A percentile compares a stretch with the other conserved stretches of the same genome.
Evolutionary conservation across 2,888 invertebrate species (phyloP).

Genomic region (Spilosoma lubricipeda): DNA sequence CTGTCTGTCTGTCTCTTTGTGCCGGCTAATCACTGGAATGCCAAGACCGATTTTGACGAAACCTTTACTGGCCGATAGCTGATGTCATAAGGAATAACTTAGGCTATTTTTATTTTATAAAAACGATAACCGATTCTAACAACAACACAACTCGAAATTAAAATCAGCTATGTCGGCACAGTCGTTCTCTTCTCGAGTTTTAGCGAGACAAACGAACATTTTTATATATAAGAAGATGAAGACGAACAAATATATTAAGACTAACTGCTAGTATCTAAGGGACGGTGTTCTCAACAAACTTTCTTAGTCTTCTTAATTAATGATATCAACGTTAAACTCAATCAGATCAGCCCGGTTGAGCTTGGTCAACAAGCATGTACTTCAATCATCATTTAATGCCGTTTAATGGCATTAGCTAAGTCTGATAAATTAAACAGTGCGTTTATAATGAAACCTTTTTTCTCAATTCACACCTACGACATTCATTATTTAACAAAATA

Average conservation of each 20-base stretch:
- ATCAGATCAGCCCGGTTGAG: not conserved
- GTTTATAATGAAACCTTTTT: not conserved
- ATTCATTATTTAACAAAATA: not conserved
- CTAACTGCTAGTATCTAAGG: not conserved
- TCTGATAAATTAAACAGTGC: not conserved
- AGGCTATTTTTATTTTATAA: no score
- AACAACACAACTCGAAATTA: no score
- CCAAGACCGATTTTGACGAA: no score
- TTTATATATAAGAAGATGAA: not conserved
- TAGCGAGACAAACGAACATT: no score
- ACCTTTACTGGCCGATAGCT: no score
- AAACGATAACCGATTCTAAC: no score
- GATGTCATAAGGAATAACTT: no score
- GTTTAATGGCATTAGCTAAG: not conserved
- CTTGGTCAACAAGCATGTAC: not conserved
- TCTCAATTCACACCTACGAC: not conserved
- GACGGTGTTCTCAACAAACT: not conserved
- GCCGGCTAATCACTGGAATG: no score
- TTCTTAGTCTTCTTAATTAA: not conserved
- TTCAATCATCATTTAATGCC: not conserved
- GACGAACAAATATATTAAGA: not conserved
- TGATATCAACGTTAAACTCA: not conserved
- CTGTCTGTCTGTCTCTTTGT: no score
- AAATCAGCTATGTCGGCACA: no score
- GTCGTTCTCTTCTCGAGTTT: no score